Conservation (phyloP, 2,888 invertebrate genomes). For the Schizotus pectinicornis region DNA sequence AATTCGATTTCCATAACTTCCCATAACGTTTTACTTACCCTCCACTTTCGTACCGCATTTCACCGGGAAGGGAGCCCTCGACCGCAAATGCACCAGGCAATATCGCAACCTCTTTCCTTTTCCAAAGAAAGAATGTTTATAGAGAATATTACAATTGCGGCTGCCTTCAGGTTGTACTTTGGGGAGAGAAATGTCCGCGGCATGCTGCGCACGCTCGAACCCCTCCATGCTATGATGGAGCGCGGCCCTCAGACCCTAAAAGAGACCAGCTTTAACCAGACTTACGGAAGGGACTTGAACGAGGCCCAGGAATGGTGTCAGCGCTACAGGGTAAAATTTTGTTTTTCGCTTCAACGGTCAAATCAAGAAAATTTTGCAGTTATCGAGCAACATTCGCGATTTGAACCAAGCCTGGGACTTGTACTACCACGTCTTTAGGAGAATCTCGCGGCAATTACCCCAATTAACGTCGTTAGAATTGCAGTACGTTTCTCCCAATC, state of each 20-base stretch:
- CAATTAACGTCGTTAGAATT: constrained; percentile 88
- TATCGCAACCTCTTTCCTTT: too few species aligned
- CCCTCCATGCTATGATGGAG: constrained; percentile 92
- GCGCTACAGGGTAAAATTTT: constrained; percentile 76
- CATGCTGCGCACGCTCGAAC: constrained; percentile 96
- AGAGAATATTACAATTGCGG: too few species aligned
- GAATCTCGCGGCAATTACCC: constrained; percentile 94
- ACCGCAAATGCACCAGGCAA: too few species aligned
- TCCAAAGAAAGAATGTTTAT: too few species aligned
- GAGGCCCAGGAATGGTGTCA: constrained; percentile 97
- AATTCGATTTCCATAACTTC: too few species aligned
- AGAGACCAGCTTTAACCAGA: constrained; percentile 95
- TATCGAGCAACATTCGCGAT: constrained; percentile 86
- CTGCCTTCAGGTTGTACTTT: constrained; percentile 75
- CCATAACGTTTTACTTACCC: too few species aligned
- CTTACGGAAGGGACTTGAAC: constrained; percentile 91
- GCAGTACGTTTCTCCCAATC: constrained; percentile 94
- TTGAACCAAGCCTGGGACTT: constrained; percentile 99
- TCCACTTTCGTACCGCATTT: too few species aligned
- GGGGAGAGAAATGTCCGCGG: constrained; percentile 95
- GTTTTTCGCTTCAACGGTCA: too few species aligned
- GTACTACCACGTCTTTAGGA: constrained; percentile 97
- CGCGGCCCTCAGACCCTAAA: constrained; percentile 94
- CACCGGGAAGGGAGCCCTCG: too few species aligned
- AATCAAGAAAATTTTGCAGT: constrained; percentile 58